These are phyloP conservation scores for Ctena decussata DNA, from an alignment of 2,888 invertebrate genomes.

Conservation along the genomic window DNA sequence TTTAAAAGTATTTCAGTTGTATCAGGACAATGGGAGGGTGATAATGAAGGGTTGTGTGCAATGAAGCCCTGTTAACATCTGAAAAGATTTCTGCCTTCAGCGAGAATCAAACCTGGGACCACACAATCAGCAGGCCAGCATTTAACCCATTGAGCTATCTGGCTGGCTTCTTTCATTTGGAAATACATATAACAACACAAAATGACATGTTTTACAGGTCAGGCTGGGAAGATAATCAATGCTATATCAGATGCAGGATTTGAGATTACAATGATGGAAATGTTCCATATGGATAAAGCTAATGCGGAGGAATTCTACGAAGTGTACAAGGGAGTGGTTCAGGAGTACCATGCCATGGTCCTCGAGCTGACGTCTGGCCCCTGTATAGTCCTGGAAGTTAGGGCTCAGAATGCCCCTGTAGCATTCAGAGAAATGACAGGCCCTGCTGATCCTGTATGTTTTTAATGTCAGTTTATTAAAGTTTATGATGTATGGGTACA, in stretches of 20 bases:
- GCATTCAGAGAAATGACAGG: conserved; percentile 94
- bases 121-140: no score
- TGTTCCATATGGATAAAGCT: conserved; percentile 91
- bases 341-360: conserved; percentile 90
- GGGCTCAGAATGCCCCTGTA: conserved; percentile 86
- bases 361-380: conserved; percentile 94
- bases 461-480: background rate
- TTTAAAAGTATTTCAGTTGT: no score
- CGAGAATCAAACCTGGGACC: no score
- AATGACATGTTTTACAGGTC: conserved; percentile 85
- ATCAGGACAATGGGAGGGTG: no score
- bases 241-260: conserved; percentile 93
- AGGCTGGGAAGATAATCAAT: conserved; percentile 91
- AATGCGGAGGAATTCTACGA: conserved; percentile 97
- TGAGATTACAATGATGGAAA: conserved; percentile 92
- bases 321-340: conserved; percentile 93
- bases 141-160: no score
- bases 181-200: no score
- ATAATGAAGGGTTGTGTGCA: no score
- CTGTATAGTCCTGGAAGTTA: conserved; percentile 94
- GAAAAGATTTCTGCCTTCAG: no score
- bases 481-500: no score
- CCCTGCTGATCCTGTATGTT: conserved; percentile 94
- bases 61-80: no score
- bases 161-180: no score